These are phyloP conservation scores for Aphaenogaster rudis DNA, from an alignment of 1,140 invertebrate genomes.

Conservation along the genomic window DNA sequence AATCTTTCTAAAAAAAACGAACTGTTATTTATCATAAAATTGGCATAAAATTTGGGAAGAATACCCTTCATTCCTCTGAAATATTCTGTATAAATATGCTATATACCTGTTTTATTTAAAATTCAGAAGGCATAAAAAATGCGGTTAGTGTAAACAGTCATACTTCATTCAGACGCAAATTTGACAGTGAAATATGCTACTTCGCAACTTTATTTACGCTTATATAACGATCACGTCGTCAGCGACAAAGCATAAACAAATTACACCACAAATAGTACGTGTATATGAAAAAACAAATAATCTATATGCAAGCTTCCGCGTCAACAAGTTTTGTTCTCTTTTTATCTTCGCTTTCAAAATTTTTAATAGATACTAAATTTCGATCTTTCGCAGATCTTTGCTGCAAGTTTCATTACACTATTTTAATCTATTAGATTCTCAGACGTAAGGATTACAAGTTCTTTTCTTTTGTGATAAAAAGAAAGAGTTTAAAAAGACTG, in stretches of 20 bases:
- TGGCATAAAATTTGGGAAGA: background rate
- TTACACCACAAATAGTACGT: background rate
- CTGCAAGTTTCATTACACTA: too few species aligned
- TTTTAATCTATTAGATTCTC: background rate
- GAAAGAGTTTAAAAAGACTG: background rate
- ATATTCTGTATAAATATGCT: background rate
- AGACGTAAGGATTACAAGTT: background rate
- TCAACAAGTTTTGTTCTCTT: background rate
- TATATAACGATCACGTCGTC: background rate
- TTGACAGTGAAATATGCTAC: background rate
- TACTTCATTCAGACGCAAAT: background rate
- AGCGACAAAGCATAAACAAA: background rate
- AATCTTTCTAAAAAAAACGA: background rate
- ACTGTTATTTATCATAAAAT: background rate
- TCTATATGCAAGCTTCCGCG: background rate
- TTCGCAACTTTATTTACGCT: constrained; percentile 3
- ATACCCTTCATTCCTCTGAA: too few species aligned
- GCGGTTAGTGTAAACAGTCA: background rate
- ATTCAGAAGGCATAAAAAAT: background rate
- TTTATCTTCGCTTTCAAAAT: background rate
- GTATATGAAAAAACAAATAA: background rate
- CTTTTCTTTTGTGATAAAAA: background rate
- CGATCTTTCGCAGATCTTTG: background rate
- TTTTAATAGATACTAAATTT: background rate
- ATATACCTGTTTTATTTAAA: background rate